phyloP scores from a whole-genome alignment of 2,797 vertebrate genomes.

The Pseudomugil tenellus region DNA sequence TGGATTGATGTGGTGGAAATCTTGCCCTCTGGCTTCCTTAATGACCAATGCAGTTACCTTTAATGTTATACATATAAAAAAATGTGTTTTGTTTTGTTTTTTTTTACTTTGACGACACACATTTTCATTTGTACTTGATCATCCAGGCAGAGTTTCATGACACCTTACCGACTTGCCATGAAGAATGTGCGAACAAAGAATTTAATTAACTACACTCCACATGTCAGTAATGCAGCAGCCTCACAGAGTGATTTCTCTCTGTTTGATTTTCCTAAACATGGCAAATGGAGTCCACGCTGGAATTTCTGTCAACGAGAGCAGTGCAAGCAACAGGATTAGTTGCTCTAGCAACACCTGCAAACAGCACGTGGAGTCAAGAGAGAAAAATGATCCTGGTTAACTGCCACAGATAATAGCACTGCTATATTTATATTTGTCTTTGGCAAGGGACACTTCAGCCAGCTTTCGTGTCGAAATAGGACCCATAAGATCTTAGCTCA shows the following conservation, averaged over 20 bases:
- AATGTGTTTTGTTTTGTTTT: not conserved
- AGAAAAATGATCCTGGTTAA: conserved; percentile 65
- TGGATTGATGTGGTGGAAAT: conserved; percentile 7
- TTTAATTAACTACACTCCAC: conserved; percentile 33
- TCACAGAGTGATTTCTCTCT: conserved; percentile 54
- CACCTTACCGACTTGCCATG: conserved; percentile 29
- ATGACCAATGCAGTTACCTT: not conserved
- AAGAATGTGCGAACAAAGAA: conserved; percentile 23
- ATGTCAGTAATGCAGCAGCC: conserved; percentile 33
- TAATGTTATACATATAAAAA: not conserved
- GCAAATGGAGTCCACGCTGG: conserved; percentile 54
- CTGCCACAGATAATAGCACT: conserved; percentile 59
- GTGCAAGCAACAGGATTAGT: conserved; percentile 76
- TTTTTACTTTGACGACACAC: not conserved
- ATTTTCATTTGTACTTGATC: not conserved
- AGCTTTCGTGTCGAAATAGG: conserved; percentile 43
- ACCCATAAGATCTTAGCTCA: conserved; percentile 43
- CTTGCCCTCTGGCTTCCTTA: conserved; percentile 2
- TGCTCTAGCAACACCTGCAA: conserved; percentile 73
- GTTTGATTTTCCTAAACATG: conserved; percentile 69
- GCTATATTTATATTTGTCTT: conserved; percentile 78
- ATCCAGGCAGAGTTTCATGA: conserved; percentile 1
- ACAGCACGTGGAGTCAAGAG: conserved; percentile 58
- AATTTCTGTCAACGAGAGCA: conserved; percentile 61
- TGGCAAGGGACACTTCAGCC: conserved; percentile 58